Conservation (phyloP, 2,888 invertebrate genomes). For the Lasius platythorax region DNA sequence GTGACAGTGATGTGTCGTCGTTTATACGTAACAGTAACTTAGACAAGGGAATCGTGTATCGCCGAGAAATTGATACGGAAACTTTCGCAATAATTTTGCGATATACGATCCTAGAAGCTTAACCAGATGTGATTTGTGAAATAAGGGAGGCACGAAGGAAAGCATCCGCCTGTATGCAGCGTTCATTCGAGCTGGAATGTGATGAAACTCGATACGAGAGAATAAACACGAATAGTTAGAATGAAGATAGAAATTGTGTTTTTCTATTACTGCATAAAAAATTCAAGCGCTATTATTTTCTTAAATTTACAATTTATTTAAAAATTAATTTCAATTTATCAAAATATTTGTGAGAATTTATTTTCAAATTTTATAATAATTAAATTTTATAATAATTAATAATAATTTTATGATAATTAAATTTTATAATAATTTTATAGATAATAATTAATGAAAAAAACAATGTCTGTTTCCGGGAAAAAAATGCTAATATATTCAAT, state of each 20-base stretch:
- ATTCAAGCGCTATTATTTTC: neutral
- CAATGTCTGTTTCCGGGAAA: neutral
- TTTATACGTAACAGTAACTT: conserved; percentile 49
- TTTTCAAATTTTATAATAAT: neutral
- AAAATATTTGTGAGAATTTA: neutral
- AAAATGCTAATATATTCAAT: neutral
- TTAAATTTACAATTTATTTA: neutral
- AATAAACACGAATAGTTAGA: neutral
- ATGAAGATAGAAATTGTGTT: neutral
- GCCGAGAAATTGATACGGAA: conserved; percentile 52
- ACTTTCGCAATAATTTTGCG: conserved; percentile 51
- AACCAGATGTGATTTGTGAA: conserved; percentile 52
- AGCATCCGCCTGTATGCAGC: conserved; percentile 9
- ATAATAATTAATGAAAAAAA: neutral
- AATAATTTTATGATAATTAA: neutral
- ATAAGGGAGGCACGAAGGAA: conserved; percentile 24
- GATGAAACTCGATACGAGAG: conserved; percentile 18
- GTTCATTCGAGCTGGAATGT: conserved; percentile 4
- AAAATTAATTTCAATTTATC: neutral
- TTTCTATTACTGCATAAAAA: neutral
- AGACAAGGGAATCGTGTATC: conserved; percentile 46
- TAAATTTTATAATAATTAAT: neutral
- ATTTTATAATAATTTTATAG: neutral
- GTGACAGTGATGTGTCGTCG: conserved; percentile 60
- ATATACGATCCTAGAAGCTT: conserved; percentile 44